Conservation (phyloP, 2,113 vertebrate species). For the Albula glossodonta region DNA sequence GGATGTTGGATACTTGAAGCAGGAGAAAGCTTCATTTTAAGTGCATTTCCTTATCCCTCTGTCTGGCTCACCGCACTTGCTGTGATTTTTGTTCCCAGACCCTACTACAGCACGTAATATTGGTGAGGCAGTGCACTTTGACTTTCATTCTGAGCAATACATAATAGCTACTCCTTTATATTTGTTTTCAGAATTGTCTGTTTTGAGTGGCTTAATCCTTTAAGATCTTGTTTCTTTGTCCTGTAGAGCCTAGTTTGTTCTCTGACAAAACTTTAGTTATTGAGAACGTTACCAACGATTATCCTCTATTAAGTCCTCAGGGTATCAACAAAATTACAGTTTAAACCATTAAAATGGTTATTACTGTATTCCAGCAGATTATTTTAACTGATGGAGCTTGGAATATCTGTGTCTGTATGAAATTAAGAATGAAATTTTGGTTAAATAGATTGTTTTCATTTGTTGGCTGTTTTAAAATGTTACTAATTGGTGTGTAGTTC, state of each 20-base stretch:
- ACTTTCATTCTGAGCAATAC: constrained; percentile 24
- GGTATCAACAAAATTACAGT: too few species aligned
- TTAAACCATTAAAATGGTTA: too few species aligned
- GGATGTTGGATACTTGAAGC: not conserved
- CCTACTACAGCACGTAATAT: not conserved
- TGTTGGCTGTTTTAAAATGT: too few species aligned
- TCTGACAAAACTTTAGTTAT: not conserved
- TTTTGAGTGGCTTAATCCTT: constrained; percentile 16
- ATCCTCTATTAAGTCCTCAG: too few species aligned
- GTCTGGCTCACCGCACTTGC: not conserved
- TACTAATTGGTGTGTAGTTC: too few species aligned
- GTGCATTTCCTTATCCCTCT: not conserved
- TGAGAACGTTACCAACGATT: too few species aligned
- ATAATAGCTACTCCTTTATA: constrained; percentile 13
- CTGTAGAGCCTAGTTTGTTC: not conserved
- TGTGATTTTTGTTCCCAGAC: not conserved
- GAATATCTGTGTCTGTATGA: too few species aligned
- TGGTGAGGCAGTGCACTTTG: not conserved
- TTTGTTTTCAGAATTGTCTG: constrained; percentile 25
- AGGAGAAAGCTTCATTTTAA: not conserved
- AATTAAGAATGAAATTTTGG: too few species aligned
- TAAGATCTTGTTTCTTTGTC: constrained; percentile 22
- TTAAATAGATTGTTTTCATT: too few species aligned
- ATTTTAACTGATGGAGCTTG: too few species aligned
- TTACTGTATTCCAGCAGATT: too few species aligned